Evolutionary conservation across 2,888 invertebrate genomes (phyloP).

Genomic region (Ceraclea dissimilis): DNA sequence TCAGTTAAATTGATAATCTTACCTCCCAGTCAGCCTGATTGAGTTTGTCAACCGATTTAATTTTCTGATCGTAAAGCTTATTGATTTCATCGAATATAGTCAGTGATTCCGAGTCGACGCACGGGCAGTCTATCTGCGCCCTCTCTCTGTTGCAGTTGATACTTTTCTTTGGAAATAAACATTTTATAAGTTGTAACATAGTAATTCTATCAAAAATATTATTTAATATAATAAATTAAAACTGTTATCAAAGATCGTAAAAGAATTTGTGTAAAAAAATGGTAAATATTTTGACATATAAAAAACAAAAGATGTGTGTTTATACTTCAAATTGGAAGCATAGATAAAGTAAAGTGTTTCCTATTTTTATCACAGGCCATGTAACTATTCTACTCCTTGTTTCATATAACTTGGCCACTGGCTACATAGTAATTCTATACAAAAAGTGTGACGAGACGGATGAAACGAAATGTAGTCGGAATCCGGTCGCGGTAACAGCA

Average conservation of each 20-base stretch:
- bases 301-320: background rate
- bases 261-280: background rate
- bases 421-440: no score
- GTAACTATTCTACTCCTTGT: no score
- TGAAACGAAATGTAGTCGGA: no score
- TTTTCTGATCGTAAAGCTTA: background rate
- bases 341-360: background rate
- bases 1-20: no score
- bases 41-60: background rate
- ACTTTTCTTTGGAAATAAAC: background rate
- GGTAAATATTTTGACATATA: background rate
- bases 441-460: no score
- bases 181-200: background rate
- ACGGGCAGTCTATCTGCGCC: background rate
- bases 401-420: no score
- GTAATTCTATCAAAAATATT: background rate
- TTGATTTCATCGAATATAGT: background rate
- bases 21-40: background rate
- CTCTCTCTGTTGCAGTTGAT: background rate
- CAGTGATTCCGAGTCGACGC: background rate
- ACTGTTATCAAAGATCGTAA: background rate
- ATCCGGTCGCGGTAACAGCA: no score
- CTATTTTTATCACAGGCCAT: no score
- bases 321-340: background rate
- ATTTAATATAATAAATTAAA: background rate